Base-by-base conservation (phyloP, 2,888 invertebrate genomes). In the Lordiphosa fenestrarum region DNA sequence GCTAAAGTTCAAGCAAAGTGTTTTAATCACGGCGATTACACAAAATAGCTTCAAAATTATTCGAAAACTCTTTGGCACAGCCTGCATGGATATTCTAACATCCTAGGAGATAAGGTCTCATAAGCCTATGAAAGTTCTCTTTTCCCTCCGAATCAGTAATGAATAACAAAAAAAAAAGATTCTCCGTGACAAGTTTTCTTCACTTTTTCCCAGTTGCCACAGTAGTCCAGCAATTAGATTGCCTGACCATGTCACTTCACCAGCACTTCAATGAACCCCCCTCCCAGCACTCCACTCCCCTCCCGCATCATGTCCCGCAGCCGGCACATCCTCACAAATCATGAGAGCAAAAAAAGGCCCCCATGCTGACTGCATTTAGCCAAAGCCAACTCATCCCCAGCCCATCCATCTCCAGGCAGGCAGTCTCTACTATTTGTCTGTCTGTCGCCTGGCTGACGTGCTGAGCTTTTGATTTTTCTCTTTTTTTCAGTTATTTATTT, bases 141-240 rank as follows among this genome's bases (percentile, higher is more conserved):
- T 15, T 19, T 0, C 19, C 19, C 4, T 19, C 19, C 2, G 3
- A 19, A 4, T 19, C 4, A 2, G 3, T 4, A 19, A 19, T 19
- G 4, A 25, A 15, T 4, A 19, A 19, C 4, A 19, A 25, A 15
- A 15, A 38, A 6, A 38, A 38, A 6, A 6, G 6, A 6, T 25
- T 25, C 30, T 30, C 30, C 30, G 30, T 15, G 13, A 40, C 40
- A 41, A 6, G 41, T 41, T 23, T 23, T 12, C 10, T 6, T 7
- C 19, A 15, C 50, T 46, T 60, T 69, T 19, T 3, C 49, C 51
- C 59, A 53, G 52, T 23, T 23, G 56, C 21, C 35, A 52, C 41
- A 71, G 70, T 71, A 69, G 73, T 69, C 74, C 67, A 70, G 35
- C 74, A 71, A 71, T 73, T 71, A 71, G 71, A 71, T 71, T 70